phyloP scores from a whole-genome alignment of 2,888 invertebrate genomes.

The Rhynchonema sp. region DNA sequence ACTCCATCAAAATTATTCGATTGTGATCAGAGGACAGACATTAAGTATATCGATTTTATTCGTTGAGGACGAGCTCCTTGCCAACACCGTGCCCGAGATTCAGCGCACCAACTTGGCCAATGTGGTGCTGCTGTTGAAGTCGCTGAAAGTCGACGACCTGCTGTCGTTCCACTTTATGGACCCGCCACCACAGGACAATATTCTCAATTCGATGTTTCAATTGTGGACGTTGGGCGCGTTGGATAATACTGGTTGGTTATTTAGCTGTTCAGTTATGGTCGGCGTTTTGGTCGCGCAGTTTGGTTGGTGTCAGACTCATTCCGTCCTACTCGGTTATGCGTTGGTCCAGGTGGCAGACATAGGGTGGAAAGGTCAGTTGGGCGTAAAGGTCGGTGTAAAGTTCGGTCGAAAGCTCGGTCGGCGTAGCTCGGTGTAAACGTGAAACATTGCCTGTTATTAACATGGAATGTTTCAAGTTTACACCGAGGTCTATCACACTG shows the following conservation, averaged over 20 bases:
- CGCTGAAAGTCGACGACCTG: slow-evolving; percentile 69
- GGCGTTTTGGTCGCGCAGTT: neutral
- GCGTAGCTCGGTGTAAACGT: too few relatives aligned
- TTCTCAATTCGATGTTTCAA: slow-evolving; percentile 95
- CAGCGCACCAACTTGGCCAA: slow-evolving; percentile 95
- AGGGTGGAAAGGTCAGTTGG: too few relatives aligned
- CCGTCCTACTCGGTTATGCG: too few relatives aligned
- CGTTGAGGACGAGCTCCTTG: slow-evolving; percentile 59
- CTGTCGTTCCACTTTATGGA: slow-evolving; percentile 99
- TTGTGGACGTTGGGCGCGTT: slow-evolving; percentile 60
- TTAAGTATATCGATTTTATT: too few relatives aligned
- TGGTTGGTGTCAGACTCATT: neutral
- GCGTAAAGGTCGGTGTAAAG: too few relatives aligned
- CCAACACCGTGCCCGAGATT: slow-evolving; percentile 90
- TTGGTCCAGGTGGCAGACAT: too few relatives aligned
- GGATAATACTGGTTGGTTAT: slow-evolving; percentile 62
- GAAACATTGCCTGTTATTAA: too few relatives aligned
- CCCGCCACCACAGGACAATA: slow-evolving; percentile 93
- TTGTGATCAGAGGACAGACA: too few relatives aligned
- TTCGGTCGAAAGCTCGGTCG: too few relatives aligned
- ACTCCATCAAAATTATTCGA: too few relatives aligned
- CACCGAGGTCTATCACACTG: too few relatives aligned
- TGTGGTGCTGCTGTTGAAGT: slow-evolving; percentile 83
- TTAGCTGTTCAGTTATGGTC: neutral
- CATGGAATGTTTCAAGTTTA: too few relatives aligned